Conservation (phyloP, 2,113 vertebrate genomes). For the Benitochromis conjunctus region DNA sequence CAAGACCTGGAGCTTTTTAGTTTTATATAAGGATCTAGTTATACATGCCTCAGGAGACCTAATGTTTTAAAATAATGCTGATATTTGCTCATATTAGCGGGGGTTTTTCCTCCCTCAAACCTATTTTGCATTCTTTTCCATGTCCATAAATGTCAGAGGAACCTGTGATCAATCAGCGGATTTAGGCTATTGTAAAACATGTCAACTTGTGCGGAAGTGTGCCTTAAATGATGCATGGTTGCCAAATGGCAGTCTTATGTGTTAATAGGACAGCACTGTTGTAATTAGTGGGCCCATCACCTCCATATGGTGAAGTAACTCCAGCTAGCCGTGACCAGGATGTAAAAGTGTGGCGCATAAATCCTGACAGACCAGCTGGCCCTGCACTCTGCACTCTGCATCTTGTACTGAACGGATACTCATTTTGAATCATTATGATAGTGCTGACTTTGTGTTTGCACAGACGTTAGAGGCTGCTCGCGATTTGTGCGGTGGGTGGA, state of each 20-base stretch:
- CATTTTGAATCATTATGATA: slow-evolving; percentile 1
- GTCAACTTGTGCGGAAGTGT: background rate
- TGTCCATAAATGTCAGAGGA: slow-evolving; percentile 43
- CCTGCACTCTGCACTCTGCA: slow-evolving; percentile 13
- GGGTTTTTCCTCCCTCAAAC: background rate
- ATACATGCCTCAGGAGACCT: background rate
- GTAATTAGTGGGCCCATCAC: slow-evolving; percentile 62
- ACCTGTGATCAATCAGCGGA: slow-evolving; percentile 23
- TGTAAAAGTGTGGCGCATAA: slow-evolving; percentile 33
- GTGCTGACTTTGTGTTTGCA: slow-evolving; percentile 18
- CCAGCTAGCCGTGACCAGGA: slow-evolving; percentile 36
- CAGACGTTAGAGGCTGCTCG: background rate
- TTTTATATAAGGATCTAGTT: background rate
- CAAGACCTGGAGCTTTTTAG: background rate
- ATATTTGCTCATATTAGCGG: slow-evolving; percentile 18
- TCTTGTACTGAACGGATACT: background rate
- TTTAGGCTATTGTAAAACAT: slow-evolving; percentile 38
- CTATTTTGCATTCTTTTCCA: slow-evolving; percentile 5
- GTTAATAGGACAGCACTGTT: slow-evolving; percentile 57
- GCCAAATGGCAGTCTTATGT: slow-evolving; percentile 49
- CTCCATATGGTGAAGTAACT: slow-evolving; percentile 55
- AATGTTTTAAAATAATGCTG: background rate
- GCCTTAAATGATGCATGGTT: slow-evolving; percentile 51
- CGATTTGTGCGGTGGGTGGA: background rate
- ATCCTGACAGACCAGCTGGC: slow-evolving; percentile 46